phyloP scores from a whole-genome alignment of 2,113 vertebrate genomes.

The Athene noctua region DNA sequence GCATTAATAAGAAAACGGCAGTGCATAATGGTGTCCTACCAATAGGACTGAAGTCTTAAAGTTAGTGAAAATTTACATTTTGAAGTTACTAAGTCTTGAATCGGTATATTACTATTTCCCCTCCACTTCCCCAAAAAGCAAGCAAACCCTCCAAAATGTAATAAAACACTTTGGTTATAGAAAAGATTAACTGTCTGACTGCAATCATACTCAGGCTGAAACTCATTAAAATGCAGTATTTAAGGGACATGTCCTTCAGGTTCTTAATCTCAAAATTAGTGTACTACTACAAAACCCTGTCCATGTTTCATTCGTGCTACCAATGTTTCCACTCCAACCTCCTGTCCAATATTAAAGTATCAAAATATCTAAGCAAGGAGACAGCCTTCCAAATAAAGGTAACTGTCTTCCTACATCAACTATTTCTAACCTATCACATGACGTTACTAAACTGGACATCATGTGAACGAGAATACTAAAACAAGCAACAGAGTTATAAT shows the following conservation, averaged over 20 bases:
- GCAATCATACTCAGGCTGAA: neutral
- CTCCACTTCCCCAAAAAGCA: neutral
- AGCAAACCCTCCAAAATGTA: neutral
- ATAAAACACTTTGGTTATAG: neutral
- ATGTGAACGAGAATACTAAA: neutral
- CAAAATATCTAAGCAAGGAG: neutral
- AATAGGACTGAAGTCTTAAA: neutral
- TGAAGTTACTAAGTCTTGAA: neutral
- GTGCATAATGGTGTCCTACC: accelerated
- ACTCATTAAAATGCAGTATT: neutral
- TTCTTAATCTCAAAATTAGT: neutral
- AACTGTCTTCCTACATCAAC: neutral
- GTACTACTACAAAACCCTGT: neutral
- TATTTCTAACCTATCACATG: neutral
- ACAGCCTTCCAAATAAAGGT: neutral
- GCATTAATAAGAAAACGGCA: neutral
- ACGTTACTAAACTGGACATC: neutral
- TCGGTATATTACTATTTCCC: neutral
- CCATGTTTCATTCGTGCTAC: neutral
- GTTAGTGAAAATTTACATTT: neutral
- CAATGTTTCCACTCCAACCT: neutral
- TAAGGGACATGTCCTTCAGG: neutral
- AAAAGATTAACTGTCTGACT: neutral
- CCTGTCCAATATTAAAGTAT: neutral
- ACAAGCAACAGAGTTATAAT: neutral